Evolutionary conservation across 1,140 invertebrate species (phyloP).

Genomic region (Oedothorax gibbosus): DNA sequence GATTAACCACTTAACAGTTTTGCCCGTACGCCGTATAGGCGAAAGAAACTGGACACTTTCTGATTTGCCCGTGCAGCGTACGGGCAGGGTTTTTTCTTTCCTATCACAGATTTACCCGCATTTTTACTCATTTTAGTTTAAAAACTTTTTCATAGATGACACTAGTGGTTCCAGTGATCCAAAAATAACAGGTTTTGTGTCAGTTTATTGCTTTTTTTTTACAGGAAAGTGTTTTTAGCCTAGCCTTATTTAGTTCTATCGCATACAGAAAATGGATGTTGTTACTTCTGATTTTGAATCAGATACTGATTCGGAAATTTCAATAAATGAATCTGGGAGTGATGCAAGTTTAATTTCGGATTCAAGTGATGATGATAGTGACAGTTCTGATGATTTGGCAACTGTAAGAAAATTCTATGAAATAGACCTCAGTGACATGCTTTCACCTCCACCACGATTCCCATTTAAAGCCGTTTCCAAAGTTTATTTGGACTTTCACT

Average conservation of each 20-base stretch:
- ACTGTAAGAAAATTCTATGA: constrained; percentile 34
- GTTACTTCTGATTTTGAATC: constrained; percentile 11
- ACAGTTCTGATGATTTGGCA: constrained; percentile 30
- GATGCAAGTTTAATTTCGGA: constrained; percentile 20
- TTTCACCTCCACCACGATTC: not conserved
- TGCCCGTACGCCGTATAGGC: not conserved
- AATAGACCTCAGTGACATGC: not conserved
- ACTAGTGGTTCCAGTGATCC: not conserved
- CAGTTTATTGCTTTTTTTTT: not conserved
- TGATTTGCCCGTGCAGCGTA: not conserved
- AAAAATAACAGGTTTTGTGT: not conserved
- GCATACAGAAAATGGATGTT: not conserved
- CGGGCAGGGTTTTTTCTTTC: not conserved
- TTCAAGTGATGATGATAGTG: constrained; percentile 32
- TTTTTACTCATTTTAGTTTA: not conserved
- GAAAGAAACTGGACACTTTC: not conserved
- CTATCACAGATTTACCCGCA: not conserved
- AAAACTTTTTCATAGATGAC: not conserved
- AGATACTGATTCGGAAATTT: constrained; percentile 16
- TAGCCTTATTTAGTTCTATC: fast-evolving
- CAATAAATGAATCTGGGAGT: constrained; percentile 33
- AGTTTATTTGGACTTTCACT: constrained; percentile 27
- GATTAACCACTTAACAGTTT: not conserved
- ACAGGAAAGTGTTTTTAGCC: not conserved
- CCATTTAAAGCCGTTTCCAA: not conserved